Base-by-base conservation (phyloP, 2,888 invertebrate genomes). In the Drosophila eohydei region DNA sequence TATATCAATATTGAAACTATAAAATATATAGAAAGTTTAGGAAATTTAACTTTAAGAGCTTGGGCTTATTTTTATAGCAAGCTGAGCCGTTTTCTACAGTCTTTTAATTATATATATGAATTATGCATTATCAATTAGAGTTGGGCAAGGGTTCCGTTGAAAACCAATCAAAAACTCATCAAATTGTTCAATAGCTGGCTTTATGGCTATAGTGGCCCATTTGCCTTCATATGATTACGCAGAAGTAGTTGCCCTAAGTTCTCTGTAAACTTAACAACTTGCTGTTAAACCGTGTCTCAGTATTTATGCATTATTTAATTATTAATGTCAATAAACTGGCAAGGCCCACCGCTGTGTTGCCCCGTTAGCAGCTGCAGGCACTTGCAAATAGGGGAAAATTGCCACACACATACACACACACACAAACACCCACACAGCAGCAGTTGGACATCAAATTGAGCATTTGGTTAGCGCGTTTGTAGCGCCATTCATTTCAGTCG, bases 391-490 rank as follows among this genome's bases (percentile, higher is more conserved):
- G 34, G 21, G 50, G 26, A 34, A 38, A 46, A n/a, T 48, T 78
- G 43, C 57, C 69, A 65, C 59, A 50, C 64, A 30, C 34, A 34
- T 16, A 21, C 2, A 21, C 12, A 12, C 4, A 36, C 14, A 14
- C 9, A 26, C 62, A 57, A 52, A 56, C 57, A 32, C 11, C 6
- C 21, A 44, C 26, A 6, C 7, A 51, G 36, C 38, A 50, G 46
- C 70, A 79, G 75, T 79, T 77, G 77, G 68, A 73, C 82, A 77
- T 81, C 85, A 80, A 83, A 80, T 78, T 76, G 80, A 74, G 76
- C 83, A 80, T 80, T 83, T 80, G 74, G 85, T 69, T 80, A 61
- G 80, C 74, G 62, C 69, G 65, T 74, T 74, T 80, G 69, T 58
- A 50, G 65, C 52, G 60, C 78, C 71, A 75, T 78, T 72, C 74